Percentiles rank a stretch among this genome's conserved stretches.
Conservation (phyloP, 2,888 invertebrate genomes). For the Hypselothyrea guttata region DNA sequence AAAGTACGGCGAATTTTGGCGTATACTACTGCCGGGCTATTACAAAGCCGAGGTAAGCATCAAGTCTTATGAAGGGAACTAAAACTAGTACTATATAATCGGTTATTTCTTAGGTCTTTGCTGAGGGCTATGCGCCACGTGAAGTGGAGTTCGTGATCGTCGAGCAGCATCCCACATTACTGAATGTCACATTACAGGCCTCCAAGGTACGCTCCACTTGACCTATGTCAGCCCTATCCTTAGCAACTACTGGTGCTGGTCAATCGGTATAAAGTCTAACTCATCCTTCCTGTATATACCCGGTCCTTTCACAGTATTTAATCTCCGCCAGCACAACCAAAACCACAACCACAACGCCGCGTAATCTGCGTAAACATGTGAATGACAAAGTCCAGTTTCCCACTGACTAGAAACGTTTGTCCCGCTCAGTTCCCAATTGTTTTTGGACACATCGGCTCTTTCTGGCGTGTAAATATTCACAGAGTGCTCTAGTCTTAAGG, state of each 20-base stretch:
- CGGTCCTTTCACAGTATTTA: constrained; percentile 24
- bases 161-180: constrained; percentile 91
- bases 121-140: constrained; percentile 91
- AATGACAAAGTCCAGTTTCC: constrained; percentile 52
- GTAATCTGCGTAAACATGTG: constrained; percentile 40
- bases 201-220: constrained; percentile 84
- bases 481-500: constrained; percentile 43
- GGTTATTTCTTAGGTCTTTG: constrained; percentile 86
- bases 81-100: background rate
- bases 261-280: too few relatives aligned
- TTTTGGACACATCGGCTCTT: background rate
- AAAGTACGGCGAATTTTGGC: constrained; percentile 97
- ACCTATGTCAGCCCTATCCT: too few relatives aligned
- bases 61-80: too few relatives aligned
- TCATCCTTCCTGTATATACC: constrained; percentile 3
- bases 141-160: constrained; percentile 94
- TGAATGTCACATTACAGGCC: constrained; percentile 91
- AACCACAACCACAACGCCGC: constrained; percentile 36
- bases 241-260: background rate
- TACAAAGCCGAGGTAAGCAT: constrained; percentile 91
- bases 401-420: constrained; percentile 46
- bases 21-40: constrained; percentile 92
- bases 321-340: constrained; percentile 28
- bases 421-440: background rate
- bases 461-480: constrained; percentile 54